Percentiles rank a stretch among this genome's conserved stretches.
Conservation (phyloP, 2,113 vertebrate genomes). For the Peromyscus californicus region DNA sequence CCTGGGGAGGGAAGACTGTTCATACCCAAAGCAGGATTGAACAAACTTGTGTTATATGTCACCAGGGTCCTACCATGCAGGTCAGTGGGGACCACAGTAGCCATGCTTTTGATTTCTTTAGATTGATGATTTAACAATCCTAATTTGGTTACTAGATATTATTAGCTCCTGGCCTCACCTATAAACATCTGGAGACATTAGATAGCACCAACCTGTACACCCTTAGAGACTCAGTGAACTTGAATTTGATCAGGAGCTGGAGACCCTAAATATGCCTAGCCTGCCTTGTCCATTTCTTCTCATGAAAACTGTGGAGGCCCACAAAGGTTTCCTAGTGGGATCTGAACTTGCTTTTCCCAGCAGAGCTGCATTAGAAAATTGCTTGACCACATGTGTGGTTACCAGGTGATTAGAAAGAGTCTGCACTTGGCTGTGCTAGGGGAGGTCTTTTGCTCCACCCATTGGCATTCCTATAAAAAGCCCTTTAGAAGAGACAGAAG, state of each 20-base stretch:
- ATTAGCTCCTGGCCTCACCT: neutral
- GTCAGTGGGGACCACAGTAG: neutral
- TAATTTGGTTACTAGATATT: neutral
- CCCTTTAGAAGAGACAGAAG: no score
- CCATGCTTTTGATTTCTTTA: conserved; percentile 2
- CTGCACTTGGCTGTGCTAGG: no score
- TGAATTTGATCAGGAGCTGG: neutral
- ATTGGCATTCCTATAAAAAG: no score
- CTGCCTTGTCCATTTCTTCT: neutral
- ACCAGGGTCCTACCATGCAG: neutral
- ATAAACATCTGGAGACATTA: neutral
- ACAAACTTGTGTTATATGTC: neutral
- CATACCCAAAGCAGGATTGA: neutral
- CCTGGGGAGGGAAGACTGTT: neutral
- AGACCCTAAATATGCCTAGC: neutral
- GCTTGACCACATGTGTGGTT: no score
- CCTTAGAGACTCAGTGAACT: neutral
- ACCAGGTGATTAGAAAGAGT: no score
- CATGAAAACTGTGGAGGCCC: no score
- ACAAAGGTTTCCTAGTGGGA: no score
- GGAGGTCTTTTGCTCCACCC: no score
- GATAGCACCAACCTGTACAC: neutral
- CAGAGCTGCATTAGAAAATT: no score
- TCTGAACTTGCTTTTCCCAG: no score
- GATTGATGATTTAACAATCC: neutral